These are phyloP conservation scores for Salvelinus namaycush DNA, from an alignment of 2,113 vertebrate genomes.

Conservation along the genomic window DNA sequence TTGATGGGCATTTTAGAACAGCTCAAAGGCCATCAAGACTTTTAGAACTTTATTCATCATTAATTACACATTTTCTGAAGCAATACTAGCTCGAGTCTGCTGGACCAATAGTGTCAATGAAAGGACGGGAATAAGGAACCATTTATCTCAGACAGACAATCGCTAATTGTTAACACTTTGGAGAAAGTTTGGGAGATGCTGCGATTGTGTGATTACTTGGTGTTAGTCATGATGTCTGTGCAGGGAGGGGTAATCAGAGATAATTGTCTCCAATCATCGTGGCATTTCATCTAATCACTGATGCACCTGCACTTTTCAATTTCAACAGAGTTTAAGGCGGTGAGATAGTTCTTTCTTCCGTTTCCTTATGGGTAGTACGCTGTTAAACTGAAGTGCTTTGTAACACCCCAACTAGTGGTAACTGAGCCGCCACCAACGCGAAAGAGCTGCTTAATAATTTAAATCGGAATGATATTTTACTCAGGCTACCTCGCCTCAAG, in stretches of 20 bases:
- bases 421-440: too few species aligned
- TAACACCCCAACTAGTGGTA: too few species aligned
- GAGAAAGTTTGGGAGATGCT: slow-evolving; percentile 46
- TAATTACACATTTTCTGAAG: background rate
- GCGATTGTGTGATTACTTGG: background rate
- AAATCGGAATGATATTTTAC: too few species aligned
- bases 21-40: background rate
- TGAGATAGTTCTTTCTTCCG: too few species aligned
- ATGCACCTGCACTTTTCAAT: slow-evolving; percentile 56
- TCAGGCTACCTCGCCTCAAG: too few species aligned
- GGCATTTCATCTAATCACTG: slow-evolving; percentile 48
- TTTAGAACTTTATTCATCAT: background rate
- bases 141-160: slow-evolving; percentile 40
- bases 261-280: slow-evolving; percentile 68
- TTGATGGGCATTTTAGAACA: background rate
- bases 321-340: too few species aligned
- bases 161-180: slow-evolving; percentile 53
- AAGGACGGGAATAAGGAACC: slow-evolving; percentile 18
- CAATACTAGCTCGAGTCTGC: background rate
- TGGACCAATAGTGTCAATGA: slow-evolving; percentile 15
- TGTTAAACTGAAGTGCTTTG: too few species aligned
- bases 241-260: slow-evolving; percentile 63
- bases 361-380: too few species aligned
- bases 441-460: too few species aligned
- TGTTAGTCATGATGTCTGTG: slow-evolving; percentile 43